Base-by-base conservation (phyloP, 2,113 vertebrate genomes). In the Eleginops maclovinus region DNA sequence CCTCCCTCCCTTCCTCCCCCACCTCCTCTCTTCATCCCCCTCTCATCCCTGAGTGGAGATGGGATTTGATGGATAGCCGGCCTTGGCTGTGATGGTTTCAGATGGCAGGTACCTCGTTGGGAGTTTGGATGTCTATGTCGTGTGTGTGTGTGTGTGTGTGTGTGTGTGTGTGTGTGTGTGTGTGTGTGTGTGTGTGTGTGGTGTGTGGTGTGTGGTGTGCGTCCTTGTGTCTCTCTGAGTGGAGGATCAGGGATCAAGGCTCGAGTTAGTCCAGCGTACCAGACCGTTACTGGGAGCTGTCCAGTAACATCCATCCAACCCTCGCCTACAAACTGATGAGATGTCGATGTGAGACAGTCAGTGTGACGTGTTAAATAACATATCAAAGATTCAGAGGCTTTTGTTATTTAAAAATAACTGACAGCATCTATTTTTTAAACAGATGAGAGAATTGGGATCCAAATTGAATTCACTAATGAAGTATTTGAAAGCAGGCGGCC, bases 21-120 rank as follows among this genome's bases (percentile, higher is more conserved):
- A 15, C 51, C 58, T 9, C 21, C 7, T 15, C 49, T 75, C 61
- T 47, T 46, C 75, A 75, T 72, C 77, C 67, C 54, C 41, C 43
- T 77, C 61, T 84, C 85, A 79, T 84, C 87, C 75, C 76, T 75
- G 81, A 90, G 79, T 83, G 81, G 78, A 85, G 80, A 87, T 84
- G 82, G 70, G 78, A 83, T 75, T 83, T 91, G 85, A 91, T 87
- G 80, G 87, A 90, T 89, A 78, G 87, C 79, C 54, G 81, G 85
- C 87, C 90, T 90, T 88, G 86, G 79, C 60, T 75, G 54, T 76
- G 83, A 89, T 82, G 83, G 80, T 88, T 91, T 83, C 81, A 72
- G 59, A 78, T 87, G 90, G 73, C 90, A 88, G 75, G 67, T 77
- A 72, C 77, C 86, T 89, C 55, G 47, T 47, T 79, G 75, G 31